phyloP scores from a whole-genome alignment of 2,797 vertebrate genomes.

The Phrynocephalus vlangalii region DNA sequence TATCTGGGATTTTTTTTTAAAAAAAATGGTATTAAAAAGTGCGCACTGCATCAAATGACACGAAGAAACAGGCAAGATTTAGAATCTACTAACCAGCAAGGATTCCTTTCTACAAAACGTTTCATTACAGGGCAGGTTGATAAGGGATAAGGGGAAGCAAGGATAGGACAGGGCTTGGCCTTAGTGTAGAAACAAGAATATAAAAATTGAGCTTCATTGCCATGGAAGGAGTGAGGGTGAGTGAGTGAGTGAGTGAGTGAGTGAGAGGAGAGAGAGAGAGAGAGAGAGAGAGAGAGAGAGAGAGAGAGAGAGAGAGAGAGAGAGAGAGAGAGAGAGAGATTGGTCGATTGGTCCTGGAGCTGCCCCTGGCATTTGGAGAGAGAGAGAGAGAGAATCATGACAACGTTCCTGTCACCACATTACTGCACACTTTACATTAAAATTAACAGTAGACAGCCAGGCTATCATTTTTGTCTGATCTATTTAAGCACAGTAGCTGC shows the following conservation, averaged over 20 bases:
- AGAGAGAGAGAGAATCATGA: slow-evolving; percentile 67
- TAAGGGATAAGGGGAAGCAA: slow-evolving; percentile 26
- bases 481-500: slow-evolving; percentile 68
- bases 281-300: too few species aligned
- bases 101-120: slow-evolving; percentile 43
- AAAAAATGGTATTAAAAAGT: slow-evolving; percentile 44
- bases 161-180: slow-evolving; percentile 55
- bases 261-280: too few species aligned
- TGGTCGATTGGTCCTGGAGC: neutral
- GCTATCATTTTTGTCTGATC: slow-evolving; percentile 66
- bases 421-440: slow-evolving; percentile 73
- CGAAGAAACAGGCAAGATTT: slow-evolving; percentile 30
- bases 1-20: slow-evolving; percentile 66
- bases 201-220: slow-evolving; percentile 67
- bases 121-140: slow-evolving; percentile 22
- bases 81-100: slow-evolving; percentile 41
- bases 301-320: too few species aligned
- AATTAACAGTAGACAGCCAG: slow-evolving; percentile 54
- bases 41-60: slow-evolving; percentile 8
- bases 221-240: slow-evolving; percentile 53
- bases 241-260: too few species aligned
- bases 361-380: too few species aligned
- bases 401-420: slow-evolving; percentile 70
- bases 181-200: slow-evolving; percentile 49
- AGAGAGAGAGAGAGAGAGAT: slow-evolving; percentile 42